Conservation (phyloP, 2,113 vertebrate species). For the Hemiscyllium ocellatum region DNA sequence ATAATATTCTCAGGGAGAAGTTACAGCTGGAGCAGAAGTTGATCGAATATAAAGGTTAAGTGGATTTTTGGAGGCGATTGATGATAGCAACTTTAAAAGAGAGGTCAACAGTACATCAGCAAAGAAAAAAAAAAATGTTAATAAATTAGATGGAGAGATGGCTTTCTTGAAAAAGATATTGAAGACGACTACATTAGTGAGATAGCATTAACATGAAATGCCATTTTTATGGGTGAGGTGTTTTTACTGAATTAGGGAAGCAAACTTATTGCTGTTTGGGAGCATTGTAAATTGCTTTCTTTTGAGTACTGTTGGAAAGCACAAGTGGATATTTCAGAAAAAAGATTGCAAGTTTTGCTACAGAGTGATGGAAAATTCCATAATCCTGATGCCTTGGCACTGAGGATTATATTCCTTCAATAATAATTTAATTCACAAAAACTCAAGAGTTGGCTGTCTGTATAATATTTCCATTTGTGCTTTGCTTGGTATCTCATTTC, state of each 20-base stretch:
- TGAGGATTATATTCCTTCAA: background rate
- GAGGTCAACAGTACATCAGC: background rate
- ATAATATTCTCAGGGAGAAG: background rate
- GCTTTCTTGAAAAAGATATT: background rate
- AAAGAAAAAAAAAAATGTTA: background rate
- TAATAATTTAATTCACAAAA: background rate
- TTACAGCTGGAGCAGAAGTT: background rate
- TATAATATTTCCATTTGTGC: conserved; percentile 25
- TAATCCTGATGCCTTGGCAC: background rate
- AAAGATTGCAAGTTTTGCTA: background rate
- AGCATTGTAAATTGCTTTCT: background rate
- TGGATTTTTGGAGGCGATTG: background rate
- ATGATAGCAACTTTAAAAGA: background rate
- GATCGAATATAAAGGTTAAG: background rate
- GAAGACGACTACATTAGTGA: background rate
- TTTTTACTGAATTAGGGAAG: conserved; percentile 2
- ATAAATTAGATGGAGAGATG: background rate
- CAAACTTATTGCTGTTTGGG: background rate
- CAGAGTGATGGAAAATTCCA: background rate
- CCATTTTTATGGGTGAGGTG: background rate
- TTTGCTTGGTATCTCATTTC: conserved; percentile 21
- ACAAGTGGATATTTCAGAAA: background rate
- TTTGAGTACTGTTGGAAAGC: background rate
- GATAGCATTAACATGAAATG: background rate
- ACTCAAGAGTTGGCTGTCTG: background rate